Percentiles rank a stretch among this genome's conserved stretches.
These are phyloP conservation scores for Rhaphigaster nebulosa DNA, from an alignment of 2,888 invertebrate genomes.

Conservation along the genomic window DNA sequence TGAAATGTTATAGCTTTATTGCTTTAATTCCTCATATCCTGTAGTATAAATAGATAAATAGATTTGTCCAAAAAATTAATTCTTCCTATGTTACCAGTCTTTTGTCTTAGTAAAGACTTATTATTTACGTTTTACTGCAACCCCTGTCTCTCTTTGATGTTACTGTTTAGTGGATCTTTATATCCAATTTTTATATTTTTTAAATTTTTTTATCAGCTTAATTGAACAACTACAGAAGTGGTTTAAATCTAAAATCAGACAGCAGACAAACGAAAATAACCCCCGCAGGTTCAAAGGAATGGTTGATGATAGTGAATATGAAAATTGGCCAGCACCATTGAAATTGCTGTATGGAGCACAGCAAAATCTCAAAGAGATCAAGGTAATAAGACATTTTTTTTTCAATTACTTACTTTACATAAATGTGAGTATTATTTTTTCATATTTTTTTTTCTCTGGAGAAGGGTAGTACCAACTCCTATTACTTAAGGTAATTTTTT, in stretches of 20 bases:
- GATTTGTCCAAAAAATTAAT: background rate
- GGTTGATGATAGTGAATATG: conserved; percentile 83
- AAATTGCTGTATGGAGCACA: conserved; percentile 75
- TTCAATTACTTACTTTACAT: no score
- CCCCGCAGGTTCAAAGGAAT: conserved; percentile 69
- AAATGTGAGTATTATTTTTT: no score
- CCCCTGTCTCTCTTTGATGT: background rate
- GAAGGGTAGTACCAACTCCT: no score
- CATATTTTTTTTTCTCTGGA: no score
- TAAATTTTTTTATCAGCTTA: conserved; percentile 74
- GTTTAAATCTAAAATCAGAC: conserved; percentile 82
- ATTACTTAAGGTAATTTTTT: no score
- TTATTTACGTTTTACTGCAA: background rate
- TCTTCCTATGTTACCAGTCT: no score
- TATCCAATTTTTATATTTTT: background rate
- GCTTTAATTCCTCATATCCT: background rate
- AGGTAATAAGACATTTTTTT: conserved; percentile 68
- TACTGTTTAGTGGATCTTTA: background rate
- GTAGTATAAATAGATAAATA: no score
- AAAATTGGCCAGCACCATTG: conserved; percentile 85
- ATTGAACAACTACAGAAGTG: conserved; percentile 84
- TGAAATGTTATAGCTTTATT: background rate
- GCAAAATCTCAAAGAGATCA: conserved; percentile 73
- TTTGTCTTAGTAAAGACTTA: no score
- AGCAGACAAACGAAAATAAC: conserved; percentile 78